Evolutionary conservation across 2,797 vertebrate genomes (phyloP).

Genomic region (Botia kubotai): DNA sequence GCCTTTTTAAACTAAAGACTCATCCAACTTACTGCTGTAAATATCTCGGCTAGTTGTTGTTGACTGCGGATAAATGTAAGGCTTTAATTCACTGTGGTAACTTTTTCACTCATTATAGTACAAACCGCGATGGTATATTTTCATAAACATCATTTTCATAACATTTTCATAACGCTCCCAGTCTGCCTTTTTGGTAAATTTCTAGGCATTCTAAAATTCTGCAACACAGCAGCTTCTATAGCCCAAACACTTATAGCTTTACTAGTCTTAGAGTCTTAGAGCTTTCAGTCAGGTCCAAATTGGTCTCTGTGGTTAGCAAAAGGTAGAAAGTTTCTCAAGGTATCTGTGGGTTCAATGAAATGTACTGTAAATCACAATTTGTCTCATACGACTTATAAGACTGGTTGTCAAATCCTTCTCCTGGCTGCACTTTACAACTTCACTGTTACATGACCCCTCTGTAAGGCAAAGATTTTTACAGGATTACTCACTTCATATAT

Average conservation of each 20-base stretch:
- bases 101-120: neutral
- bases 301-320: slow-evolving; percentile 20
- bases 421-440: neutral
- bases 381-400: slow-evolving; percentile 16
- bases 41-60: neutral
- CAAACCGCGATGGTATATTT: neutral
- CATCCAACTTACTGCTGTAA: neutral
- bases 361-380: neutral
- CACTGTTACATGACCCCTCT: neutral
- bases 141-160: no score
- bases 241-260: neutral
- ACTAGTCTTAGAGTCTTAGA: neutral
- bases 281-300: slow-evolving; percentile 10
- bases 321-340: slow-evolving; percentile 31
- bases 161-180: no score
- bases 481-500: neutral
- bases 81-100: neutral
- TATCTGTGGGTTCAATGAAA: slow-evolving; percentile 38
- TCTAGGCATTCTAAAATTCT: neutral
- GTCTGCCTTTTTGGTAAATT: neutral
- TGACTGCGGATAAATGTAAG: neutral
- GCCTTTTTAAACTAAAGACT: neutral
- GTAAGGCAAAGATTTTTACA: neutral
- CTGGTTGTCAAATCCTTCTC: neutral
- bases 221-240: slow-evolving; percentile 1